phyloP scores from a whole-genome alignment of 2,888 invertebrate genomes.

The Eilema caniola region DNA sequence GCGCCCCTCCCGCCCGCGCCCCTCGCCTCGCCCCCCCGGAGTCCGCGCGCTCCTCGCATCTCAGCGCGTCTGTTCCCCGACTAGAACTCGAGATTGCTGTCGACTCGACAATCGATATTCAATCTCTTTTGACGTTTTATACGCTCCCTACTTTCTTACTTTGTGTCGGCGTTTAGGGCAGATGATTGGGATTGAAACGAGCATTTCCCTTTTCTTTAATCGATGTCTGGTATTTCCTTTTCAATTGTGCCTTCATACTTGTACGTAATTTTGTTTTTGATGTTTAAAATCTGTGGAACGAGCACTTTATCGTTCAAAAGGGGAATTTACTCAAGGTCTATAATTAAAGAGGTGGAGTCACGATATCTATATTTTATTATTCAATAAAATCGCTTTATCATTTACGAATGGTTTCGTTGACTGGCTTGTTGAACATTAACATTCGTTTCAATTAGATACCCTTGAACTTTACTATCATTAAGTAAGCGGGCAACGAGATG shows the following conservation, averaged over 20 bases:
- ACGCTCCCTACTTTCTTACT: conserved; percentile 81
- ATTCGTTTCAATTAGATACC: conserved; percentile 35
- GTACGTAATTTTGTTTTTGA: conserved; percentile 24
- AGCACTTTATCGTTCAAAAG: conserved; percentile 23
- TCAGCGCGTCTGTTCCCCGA: conserved; percentile 52
- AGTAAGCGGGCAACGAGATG: conserved; percentile 21
- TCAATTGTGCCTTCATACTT: conserved; percentile 50
- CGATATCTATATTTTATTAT: conserved; percentile 43
- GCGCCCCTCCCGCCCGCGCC: conserved; percentile 49
- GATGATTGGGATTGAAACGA: conserved; percentile 73
- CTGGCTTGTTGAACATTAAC: conserved; percentile 24
- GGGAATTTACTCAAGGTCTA: conserved; percentile 16
- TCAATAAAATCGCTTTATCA: conserved; percentile 44
- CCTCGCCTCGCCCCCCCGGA: conserved; percentile 38
- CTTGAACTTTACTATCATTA: conserved; percentile 34
- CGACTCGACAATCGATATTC: conserved; percentile 85
- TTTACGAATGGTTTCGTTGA: conserved; percentile 37
- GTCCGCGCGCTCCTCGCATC: conserved; percentile 41
- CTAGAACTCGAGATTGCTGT: conserved; percentile 75
- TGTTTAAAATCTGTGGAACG: conserved; percentile 14
- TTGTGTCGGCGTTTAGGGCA: conserved; percentile 79
- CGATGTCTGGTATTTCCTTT: conserved; percentile 63
- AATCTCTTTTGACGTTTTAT: conserved; percentile 85
- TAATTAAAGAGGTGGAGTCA: conserved; percentile 21
- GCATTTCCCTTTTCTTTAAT: conserved; percentile 67